Conservation (phyloP, 2,797 vertebrate species). For the Trachurus trachurus region DNA sequence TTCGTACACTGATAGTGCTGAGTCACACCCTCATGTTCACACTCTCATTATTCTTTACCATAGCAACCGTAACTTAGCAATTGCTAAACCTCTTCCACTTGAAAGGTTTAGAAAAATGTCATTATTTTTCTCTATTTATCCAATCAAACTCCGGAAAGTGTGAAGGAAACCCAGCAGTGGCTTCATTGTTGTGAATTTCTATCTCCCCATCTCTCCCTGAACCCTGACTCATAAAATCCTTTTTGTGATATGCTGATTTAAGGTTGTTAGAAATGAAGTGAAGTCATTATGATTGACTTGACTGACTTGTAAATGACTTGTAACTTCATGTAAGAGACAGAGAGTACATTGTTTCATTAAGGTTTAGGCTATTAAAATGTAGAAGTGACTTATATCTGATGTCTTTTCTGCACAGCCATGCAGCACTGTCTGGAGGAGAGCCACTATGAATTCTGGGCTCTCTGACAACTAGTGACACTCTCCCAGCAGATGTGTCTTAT, state of each 20-base stretch:
- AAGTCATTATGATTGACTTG: conserved; percentile 57
- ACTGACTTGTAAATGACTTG: conserved; percentile 44
- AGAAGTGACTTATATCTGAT: conserved; percentile 54
- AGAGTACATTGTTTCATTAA: conserved; percentile 61
- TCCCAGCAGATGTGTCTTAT: conserved; percentile 48
- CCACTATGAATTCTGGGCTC: conserved; percentile 63
- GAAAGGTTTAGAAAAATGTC: conserved; percentile 72
- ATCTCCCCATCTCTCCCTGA: conserved; percentile 32
- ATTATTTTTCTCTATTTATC: conserved; percentile 65
- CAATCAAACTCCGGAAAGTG: conserved; percentile 56
- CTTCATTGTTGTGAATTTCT: conserved; percentile 33
- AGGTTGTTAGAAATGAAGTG: conserved; percentile 46
- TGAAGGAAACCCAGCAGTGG: conserved; percentile 50
- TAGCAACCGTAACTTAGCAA: conserved; percentile 85
- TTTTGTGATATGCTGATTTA: conserved; percentile 53
- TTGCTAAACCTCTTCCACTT: conserved; percentile 74
- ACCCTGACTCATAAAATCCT: conserved; percentile 24
- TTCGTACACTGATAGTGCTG: conserved; percentile 80
- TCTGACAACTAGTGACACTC: conserved; percentile 64
- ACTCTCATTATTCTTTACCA: conserved; percentile 83
- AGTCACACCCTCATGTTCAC: conserved; percentile 81
- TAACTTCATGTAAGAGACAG: conserved; percentile 56
- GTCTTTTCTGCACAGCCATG: conserved; percentile 46
- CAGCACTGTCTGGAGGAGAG: conserved; percentile 57
- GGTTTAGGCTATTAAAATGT: conserved; percentile 56